phyloP scores from a whole-genome alignment of 2,888 invertebrate genomes.

The Caenorhabditis wallacei region DNA sequence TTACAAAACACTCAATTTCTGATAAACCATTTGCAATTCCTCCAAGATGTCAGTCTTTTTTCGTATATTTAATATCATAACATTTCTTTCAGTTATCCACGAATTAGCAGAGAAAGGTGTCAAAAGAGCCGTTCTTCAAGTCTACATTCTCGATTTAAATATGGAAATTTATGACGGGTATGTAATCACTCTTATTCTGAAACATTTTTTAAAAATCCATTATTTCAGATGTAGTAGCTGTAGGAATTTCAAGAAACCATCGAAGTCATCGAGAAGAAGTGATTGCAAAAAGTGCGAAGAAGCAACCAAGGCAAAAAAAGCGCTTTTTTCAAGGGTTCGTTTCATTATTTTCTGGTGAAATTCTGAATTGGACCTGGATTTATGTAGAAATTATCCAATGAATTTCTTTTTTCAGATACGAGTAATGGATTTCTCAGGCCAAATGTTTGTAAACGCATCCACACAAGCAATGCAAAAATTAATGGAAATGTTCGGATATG shows the following conservation, averaged over 20 bases:
- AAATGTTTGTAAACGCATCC: constrained; percentile 38
- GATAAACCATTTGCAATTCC: constrained; percentile 11
- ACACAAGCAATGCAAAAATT: constrained; percentile 43
- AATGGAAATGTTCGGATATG: constrained; percentile 39
- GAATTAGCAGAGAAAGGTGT: constrained; percentile 21
- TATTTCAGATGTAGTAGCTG: constrained; percentile 25
- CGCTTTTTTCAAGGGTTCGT: constrained; percentile 19
- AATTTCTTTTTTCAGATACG: constrained; percentile 58
- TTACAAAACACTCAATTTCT: constrained; percentile 25
- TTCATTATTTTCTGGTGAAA: neutral
- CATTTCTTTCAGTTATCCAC: constrained; percentile 51
- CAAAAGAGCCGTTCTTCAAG: constrained; percentile 25
- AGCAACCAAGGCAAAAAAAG: neutral
- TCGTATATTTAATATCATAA: neutral
- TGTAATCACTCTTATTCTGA: too few relatives aligned
- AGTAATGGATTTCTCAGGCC: constrained; percentile 57
- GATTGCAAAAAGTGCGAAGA: constrained; percentile 12
- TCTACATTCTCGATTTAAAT: constrained; percentile 49
- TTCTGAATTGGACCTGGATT: too few relatives aligned
- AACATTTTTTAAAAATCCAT: neutral
- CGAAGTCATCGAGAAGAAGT: neutral
- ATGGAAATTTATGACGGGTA: constrained; percentile 44
- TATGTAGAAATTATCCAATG: too few relatives aligned
- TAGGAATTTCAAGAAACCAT: neutral
- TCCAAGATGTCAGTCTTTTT: constrained; percentile 37